A percentile compares a stretch with the other conserved stretches of the same genome.
These are phyloP conservation scores for Drosophila punjabiensis DNA, from an alignment of 1,140 invertebrate species.

Conservation along the genomic window DNA sequence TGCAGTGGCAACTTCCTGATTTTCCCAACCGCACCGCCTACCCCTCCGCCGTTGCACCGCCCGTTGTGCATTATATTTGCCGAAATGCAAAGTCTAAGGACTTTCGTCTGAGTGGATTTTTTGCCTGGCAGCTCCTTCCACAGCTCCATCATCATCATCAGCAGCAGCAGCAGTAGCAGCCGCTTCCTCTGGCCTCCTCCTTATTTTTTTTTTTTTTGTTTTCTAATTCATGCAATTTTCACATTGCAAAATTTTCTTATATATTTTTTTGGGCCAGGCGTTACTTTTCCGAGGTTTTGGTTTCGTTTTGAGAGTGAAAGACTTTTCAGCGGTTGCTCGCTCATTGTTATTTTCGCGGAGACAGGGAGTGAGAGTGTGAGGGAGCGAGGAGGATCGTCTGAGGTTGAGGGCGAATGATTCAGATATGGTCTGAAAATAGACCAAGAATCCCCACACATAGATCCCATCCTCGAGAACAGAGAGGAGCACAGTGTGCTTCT, in stretches of 20 bases:
- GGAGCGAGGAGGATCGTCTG: constrained; percentile 26
- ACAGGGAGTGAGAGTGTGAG: not conserved
- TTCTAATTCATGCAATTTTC: constrained; percentile 79
- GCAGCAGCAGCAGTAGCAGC: constrained; percentile 18
- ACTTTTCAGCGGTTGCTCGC: constrained; percentile 23
- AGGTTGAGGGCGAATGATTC: constrained; percentile 32
- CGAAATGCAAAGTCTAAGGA: constrained; percentile 84
- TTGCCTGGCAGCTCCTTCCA: constrained; percentile 48
- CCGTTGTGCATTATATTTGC: constrained; percentile 74
- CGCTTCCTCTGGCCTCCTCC: constrained; percentile 7
- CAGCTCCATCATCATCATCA: constrained; percentile 31
- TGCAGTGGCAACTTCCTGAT: constrained; percentile 79
- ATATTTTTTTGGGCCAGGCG: constrained; percentile 35
- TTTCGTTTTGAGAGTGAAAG: constrained; percentile 18
- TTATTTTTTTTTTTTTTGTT: constrained; percentile 23
- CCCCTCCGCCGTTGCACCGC: constrained; percentile 17
- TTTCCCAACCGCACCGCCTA: constrained; percentile 44
- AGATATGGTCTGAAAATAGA: constrained; percentile 37
- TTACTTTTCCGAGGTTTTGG: constrained; percentile 35
- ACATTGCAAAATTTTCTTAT: constrained; percentile 50
- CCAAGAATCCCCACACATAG: constrained; percentile 22
- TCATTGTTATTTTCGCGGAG: constrained; percentile 36
- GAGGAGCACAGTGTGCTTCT: not conserved
- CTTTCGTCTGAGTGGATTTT: constrained; percentile 84
- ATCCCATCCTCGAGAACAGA: constrained; percentile 1